Evolutionary conservation across 2,113 vertebrate genomes (phyloP).

Genomic region (Galbula dea): DNA sequence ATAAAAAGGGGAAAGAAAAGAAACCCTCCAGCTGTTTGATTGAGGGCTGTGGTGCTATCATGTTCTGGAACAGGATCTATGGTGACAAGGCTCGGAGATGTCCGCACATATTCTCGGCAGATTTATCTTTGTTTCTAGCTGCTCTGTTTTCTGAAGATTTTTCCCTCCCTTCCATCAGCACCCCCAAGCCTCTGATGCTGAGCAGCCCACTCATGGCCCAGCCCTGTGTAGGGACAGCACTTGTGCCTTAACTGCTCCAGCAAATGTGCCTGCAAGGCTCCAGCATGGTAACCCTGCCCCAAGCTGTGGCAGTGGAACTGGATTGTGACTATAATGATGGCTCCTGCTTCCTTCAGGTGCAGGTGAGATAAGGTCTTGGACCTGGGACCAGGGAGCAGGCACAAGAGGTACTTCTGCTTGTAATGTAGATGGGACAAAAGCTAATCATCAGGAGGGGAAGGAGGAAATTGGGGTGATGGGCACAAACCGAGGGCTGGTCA

Average conservation of each 20-base stretch:
- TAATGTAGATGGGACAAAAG: neutral
- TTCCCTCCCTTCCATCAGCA: neutral
- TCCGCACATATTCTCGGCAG: accelerated
- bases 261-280: too few species aligned
- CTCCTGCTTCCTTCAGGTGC: neutral
- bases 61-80: neutral
- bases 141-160: neutral
- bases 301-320: neutral
- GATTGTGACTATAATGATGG: neutral
- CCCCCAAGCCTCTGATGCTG: neutral
- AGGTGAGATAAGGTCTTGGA: neutral
- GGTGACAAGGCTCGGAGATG: neutral
- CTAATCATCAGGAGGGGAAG: neutral
- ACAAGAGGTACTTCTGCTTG: neutral
- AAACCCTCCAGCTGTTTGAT: conserved; percentile 1
- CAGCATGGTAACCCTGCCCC: accelerated
- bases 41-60: neutral
- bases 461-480: neutral
- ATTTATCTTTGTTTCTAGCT: neutral
- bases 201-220: neutral
- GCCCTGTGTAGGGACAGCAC: accelerated
- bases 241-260: accelerated
- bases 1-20: conserved; percentile 1
- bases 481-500: neutral
- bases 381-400: neutral